Percentiles rank a stretch among this genome's conserved stretches.
Evolutionary conservation across 2,888 invertebrate species (phyloP).

Genomic region (Limnephilus marmoratus): DNA sequence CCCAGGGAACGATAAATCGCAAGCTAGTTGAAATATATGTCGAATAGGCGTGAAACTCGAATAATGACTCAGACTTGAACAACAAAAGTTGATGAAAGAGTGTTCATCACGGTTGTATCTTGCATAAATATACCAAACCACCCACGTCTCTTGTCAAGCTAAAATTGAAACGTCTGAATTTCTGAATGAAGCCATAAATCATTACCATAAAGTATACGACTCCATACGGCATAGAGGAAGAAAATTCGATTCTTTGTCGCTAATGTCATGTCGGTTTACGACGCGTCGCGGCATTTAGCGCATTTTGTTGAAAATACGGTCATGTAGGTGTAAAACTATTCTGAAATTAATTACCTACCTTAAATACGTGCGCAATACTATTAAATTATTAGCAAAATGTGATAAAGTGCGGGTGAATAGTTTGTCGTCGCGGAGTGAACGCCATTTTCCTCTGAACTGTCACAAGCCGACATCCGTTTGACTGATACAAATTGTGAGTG

Average conservation of each 20-base stretch:
- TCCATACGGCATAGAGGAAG: too few species aligned
- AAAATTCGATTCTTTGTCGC: neutral
- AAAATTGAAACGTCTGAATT: too few species aligned
- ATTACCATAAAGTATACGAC: too few species aligned
- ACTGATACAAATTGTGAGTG: neutral
- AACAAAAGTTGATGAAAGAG: too few species aligned
- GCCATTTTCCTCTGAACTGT: slow-evolving; percentile 61
- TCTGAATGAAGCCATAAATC: too few species aligned
- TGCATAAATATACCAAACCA: too few species aligned
- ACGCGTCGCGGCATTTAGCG: slow-evolving; percentile 53
- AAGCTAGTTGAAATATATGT: too few species aligned
- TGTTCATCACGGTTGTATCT: too few species aligned
- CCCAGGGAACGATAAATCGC: too few species aligned
- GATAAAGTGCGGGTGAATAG: neutral
- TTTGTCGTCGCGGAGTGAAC: slow-evolving; percentile 26
- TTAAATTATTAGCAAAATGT: slow-evolving; percentile 9
- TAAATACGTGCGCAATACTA: neutral
- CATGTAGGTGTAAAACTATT: neutral
- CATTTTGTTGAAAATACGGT: slow-evolving; percentile 29
- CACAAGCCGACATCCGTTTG: slow-evolving; percentile 28
- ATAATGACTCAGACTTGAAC: too few species aligned
- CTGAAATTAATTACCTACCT: neutral
- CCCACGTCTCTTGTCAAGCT: too few species aligned
- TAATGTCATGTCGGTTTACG: slow-evolving; percentile 51
- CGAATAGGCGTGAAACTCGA: too few species aligned